phyloP scores from a whole-genome alignment of 2,888 invertebrate species.

The Latheticus oryzae region DNA sequence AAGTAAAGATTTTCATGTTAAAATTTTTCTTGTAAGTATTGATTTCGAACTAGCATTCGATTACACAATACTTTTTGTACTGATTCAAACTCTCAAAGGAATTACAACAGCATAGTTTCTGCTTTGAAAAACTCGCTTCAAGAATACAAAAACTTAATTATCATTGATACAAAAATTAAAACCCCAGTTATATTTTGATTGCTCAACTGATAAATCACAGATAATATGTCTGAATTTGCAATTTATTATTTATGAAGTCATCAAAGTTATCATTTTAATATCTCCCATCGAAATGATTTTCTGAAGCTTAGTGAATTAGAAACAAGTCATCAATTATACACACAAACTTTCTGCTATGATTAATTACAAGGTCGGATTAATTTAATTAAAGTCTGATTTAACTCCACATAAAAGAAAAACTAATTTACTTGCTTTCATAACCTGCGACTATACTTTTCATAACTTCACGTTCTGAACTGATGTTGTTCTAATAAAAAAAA shows the following conservation, averaged over 20 bases:
- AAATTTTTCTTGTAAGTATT: too few species aligned
- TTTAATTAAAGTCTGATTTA: slow-evolving; percentile 22
- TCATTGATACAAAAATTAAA: too few species aligned
- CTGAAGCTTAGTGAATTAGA: slow-evolving; percentile 19
- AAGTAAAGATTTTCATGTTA: too few species aligned
- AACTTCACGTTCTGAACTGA: slow-evolving; percentile 1
- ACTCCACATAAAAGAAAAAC: slow-evolving; percentile 3
- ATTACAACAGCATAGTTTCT: too few species aligned
- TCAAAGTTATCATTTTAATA: slow-evolving; percentile 17
- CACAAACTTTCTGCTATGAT: slow-evolving; percentile 28
- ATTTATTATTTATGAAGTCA: slow-evolving; percentile 18
- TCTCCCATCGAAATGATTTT: slow-evolving; percentile 18
- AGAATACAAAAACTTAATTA: too few species aligned
- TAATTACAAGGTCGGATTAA: slow-evolving; percentile 21
- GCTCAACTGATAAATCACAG: slow-evolving; percentile 13
- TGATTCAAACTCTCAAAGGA: too few species aligned
- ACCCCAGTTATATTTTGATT: too few species aligned
- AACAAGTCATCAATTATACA: slow-evolving; percentile 22
- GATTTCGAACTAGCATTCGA: too few species aligned
- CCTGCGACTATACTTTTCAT: background rate
- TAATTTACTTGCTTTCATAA: slow-evolving; percentile 12
- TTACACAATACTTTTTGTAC: too few species aligned
- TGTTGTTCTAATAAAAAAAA: slow-evolving; percentile 20
- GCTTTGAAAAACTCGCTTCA: too few species aligned
- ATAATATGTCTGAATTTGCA: slow-evolving; percentile 10